A percentile compares a stretch with the other conserved stretches of the same genome.
These are phyloP conservation scores for Papilio polyxenes DNA, from an alignment of 1,140 invertebrate genomes.

Conservation along the genomic window DNA sequence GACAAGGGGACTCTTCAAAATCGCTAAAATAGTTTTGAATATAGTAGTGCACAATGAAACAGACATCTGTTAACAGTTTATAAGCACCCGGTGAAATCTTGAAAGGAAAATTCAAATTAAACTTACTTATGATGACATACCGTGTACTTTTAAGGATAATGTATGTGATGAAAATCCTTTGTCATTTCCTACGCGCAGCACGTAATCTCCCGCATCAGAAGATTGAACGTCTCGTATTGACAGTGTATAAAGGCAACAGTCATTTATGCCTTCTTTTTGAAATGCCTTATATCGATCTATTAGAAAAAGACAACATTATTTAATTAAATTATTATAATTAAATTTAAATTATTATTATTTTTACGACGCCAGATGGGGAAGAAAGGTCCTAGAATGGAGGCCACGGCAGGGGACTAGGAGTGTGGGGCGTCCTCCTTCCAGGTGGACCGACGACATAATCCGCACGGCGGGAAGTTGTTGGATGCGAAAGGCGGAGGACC, in stretches of 20 bases:
- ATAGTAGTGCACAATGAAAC: no score
- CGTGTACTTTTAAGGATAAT: conserved; percentile 89
- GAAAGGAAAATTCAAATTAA: background rate
- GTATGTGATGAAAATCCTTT: conserved; percentile 89
- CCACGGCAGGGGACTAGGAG: no score
- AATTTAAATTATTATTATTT: no score
- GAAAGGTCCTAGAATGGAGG: no score
- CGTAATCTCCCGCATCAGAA: conserved; percentile 90
- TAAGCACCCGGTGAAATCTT: background rate
- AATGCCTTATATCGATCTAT: conserved; percentile 86
- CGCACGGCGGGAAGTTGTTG: no score
- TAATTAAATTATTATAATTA: background rate
- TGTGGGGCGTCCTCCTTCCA: no score
- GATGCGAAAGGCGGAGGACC: no score
- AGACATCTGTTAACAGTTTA: background rate
- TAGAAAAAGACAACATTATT: background rate
- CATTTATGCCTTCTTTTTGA: conserved; percentile 78
- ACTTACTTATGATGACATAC: conserved; percentile 69
- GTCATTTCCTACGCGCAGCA: conserved; percentile 92
- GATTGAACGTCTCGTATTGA: conserved; percentile 86
- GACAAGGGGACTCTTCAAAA: background rate
- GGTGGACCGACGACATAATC: no score
- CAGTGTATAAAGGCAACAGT: conserved; percentile 91
- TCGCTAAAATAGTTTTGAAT: no score
- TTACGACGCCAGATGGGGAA: no score